Percentiles rank a stretch among this genome's conserved stretches.
These are phyloP conservation scores for Heliothis virescens DNA, from an alignment of 1,140 invertebrate genomes.

Conservation along the genomic window DNA sequence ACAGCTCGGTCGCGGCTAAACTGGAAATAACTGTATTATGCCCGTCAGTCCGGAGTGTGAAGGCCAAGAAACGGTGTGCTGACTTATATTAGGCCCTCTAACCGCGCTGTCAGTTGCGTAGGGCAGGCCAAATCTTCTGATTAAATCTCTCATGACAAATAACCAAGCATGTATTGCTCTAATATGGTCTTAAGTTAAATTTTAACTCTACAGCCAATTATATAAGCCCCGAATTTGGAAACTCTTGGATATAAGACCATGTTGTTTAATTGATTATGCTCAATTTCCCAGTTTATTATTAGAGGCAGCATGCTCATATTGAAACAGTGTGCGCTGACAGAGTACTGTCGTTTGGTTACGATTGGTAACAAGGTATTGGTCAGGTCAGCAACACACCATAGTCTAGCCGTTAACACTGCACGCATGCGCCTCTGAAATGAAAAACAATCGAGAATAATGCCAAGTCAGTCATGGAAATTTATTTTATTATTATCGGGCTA, in stretches of 20 bases:
- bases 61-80: conserved; percentile 83
- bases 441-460: conserved; percentile 81
- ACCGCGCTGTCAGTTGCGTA: conserved; percentile 77
- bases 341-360: conserved; percentile 60
- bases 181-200: conserved; percentile 54
- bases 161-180: conserved; percentile 83
- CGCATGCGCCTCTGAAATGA: conserved; percentile 85
- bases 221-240: conserved; percentile 8
- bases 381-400: conserved; percentile 83
- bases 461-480: conserved; percentile 85
- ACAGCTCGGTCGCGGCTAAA: conserved; percentile 50
- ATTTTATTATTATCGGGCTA: conserved; percentile 63
- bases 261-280: conserved; percentile 3
- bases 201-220: conserved; percentile 17
- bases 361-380: conserved; percentile 53
- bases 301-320: conserved; percentile 83
- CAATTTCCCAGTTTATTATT: conserved; percentile 46
- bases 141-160: conserved; percentile 84
- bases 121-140: conserved; percentile 70
- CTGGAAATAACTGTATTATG: conserved; percentile 85
- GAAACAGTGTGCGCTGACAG: conserved; percentile 83
- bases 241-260: conserved; percentile 56
- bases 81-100: conserved; percentile 63
- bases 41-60: conserved; percentile 82
- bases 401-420: conserved; percentile 82